A percentile compares a stretch with the other conserved stretches of the same genome.
These are phyloP conservation scores for Chromobotia macracanthus DNA, from an alignment of 2,797 vertebrate genomes.

Conservation along the genomic window DNA sequence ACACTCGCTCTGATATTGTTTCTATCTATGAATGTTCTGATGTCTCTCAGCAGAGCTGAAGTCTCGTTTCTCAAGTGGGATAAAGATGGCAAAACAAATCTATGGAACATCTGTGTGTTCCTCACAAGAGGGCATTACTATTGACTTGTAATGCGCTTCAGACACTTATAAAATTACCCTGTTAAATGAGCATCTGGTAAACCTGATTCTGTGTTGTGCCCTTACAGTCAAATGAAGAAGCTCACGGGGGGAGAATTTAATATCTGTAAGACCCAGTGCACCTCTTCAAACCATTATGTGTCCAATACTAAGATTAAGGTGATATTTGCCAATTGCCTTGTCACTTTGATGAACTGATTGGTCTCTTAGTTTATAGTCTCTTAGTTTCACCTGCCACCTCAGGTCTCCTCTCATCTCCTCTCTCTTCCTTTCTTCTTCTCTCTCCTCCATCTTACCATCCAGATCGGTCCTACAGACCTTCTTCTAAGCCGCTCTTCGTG, in stretches of 20 bases:
- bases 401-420: neutral
- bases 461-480: conserved; percentile 4
- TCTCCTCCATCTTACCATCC: neutral
- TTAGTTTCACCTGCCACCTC: conserved; percentile 15
- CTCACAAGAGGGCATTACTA: conserved; percentile 74
- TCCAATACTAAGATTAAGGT: conserved; percentile 12
- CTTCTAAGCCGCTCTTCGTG: neutral
- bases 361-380: neutral
- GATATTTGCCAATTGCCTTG: conserved; percentile 21
- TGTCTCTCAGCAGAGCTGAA: conserved; percentile 36
- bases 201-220: conserved; percentile 72
- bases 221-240: conserved; percentile 64
- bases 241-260: conserved; percentile 64
- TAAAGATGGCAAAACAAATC: conserved; percentile 56
- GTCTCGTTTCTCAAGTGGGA: conserved; percentile 42
- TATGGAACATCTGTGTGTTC: conserved; percentile 75
- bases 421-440: neutral
- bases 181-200: conserved; percentile 78
- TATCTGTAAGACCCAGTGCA: conserved; percentile 45
- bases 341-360: conserved; percentile 9
- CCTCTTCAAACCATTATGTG: conserved; percentile 38
- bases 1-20: conserved; percentile 1
- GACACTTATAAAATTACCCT: conserved; percentile 79
- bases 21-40: conserved; percentile 8
- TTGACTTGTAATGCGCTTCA: conserved; percentile 79